Evolutionary conservation across 2,888 invertebrate species (phyloP).

Genomic region (Diplolepis rosae): DNA sequence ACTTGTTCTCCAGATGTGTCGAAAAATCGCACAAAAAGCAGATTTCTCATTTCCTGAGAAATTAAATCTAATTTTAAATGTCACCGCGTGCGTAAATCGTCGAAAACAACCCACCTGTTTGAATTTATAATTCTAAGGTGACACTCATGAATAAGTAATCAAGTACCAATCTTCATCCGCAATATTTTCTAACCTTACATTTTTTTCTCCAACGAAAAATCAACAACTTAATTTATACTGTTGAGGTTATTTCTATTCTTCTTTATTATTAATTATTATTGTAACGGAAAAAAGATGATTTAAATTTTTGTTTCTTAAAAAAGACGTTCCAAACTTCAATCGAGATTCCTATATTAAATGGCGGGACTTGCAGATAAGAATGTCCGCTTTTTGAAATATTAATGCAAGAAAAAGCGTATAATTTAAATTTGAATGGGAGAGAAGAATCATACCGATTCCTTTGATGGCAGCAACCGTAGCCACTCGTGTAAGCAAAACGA

Average conservation of each 20-base stretch:
- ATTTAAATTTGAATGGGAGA: not conserved
- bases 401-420: not conserved
- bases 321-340: no score
- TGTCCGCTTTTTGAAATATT: not conserved
- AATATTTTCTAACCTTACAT: not conserved
- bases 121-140: not conserved
- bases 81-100: not conserved
- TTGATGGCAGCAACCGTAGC: conserved; percentile 47
- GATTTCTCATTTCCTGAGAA: not conserved
- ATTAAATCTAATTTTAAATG: not conserved
- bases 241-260: no score
- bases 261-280: no score
- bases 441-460: conserved; percentile 47
- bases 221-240: no score
- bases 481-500: conserved; percentile 39
- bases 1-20: not conserved
- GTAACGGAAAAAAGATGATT: no score
- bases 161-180: not conserved
- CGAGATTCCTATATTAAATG: no score
- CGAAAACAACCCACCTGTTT: no score
- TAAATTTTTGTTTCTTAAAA: no score
- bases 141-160: no score
- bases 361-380: no score
- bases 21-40: not conserved
- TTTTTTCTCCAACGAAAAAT: no score